phyloP scores from a whole-genome alignment of 2,113 vertebrate species.

The Holacanthus passer region DNA sequence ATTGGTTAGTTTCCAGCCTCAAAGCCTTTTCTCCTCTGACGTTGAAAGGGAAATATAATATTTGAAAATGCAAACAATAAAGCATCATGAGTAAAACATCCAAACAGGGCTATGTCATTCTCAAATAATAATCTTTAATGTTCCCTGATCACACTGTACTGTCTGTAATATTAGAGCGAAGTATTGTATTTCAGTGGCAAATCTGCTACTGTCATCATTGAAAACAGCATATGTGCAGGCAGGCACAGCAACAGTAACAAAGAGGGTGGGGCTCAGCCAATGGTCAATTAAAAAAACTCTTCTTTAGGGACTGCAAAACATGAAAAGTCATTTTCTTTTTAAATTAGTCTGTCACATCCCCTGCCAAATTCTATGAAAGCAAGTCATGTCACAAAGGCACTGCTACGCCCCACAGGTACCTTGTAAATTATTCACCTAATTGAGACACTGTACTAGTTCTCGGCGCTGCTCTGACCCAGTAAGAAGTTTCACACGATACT shows the following conservation, averaged over 20 bases:
- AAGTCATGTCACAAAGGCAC: slow-evolving; percentile 21
- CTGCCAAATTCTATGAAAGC: slow-evolving; percentile 18
- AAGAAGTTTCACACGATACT: slow-evolving; percentile 44
- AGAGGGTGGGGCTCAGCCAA: neutral
- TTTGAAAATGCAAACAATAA: too few relatives aligned
- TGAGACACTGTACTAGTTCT: slow-evolving; percentile 53
- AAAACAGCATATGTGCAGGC: neutral
- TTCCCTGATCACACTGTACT: too few relatives aligned
- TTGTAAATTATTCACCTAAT: slow-evolving; percentile 67
- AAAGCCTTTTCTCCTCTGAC: too few relatives aligned
- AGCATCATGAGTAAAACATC: too few relatives aligned
- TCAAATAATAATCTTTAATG: too few relatives aligned
- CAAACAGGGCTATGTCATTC: too few relatives aligned
- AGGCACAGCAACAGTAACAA: neutral
- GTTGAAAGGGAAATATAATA: too few relatives aligned
- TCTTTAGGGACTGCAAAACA: neutral
- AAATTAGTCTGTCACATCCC: neutral
- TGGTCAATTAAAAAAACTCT: neutral
- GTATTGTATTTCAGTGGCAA: neutral
- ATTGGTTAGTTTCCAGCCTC: too few relatives aligned
- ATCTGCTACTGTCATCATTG: neutral
- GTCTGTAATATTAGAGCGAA: too few relatives aligned
- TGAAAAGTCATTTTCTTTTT: slow-evolving; percentile 9
- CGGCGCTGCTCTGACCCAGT: slow-evolving; percentile 53
- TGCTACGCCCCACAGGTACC: slow-evolving; percentile 51